Evolutionary conservation across 2,888 invertebrate genomes (phyloP).

Genomic region (Galerucella pusilla): DNA sequence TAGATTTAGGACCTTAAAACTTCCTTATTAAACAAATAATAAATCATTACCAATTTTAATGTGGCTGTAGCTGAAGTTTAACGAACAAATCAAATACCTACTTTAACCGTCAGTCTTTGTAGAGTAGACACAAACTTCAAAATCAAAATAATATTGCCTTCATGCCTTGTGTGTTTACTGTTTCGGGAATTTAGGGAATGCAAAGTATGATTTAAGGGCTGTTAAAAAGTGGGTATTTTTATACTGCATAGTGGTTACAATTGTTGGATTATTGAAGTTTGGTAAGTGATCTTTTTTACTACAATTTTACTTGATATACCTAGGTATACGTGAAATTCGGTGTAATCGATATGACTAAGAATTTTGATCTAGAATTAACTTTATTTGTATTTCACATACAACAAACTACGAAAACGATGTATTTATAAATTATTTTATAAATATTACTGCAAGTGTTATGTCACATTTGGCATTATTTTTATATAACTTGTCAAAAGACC

Average conservation of each 20-base stretch:
- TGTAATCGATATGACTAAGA: constrained; percentile 24
- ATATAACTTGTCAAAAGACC: not conserved
- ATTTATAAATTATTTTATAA: not conserved
- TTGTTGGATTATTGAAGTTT: constrained; percentile 7
- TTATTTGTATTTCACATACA: not conserved
- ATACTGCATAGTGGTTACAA: constrained; percentile 1
- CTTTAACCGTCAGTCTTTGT: not conserved
- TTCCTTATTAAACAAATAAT: no score
- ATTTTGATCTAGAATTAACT: constrained; percentile 5
- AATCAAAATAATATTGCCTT: not conserved
- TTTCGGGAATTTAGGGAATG: constrained; percentile 20
- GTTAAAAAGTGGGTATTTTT: constrained; percentile 10
- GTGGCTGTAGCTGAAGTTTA: not conserved
- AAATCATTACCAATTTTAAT: not conserved
- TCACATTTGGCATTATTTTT: not conserved
- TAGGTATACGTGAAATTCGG: not conserved
- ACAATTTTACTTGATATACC: not conserved
- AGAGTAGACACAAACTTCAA: constrained; percentile 20
- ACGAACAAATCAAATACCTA: not conserved
- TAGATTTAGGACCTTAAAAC: no score
- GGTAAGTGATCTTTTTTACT: constrained; percentile 17
- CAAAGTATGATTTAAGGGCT: constrained; percentile 14
- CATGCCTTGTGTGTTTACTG: constrained; percentile 22
- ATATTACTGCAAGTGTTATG: not conserved
- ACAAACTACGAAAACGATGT: not conserved